These are phyloP conservation scores for Cylloceria caligata DNA, from an alignment of 2,888 invertebrate species.

Conservation along the genomic window DNA sequence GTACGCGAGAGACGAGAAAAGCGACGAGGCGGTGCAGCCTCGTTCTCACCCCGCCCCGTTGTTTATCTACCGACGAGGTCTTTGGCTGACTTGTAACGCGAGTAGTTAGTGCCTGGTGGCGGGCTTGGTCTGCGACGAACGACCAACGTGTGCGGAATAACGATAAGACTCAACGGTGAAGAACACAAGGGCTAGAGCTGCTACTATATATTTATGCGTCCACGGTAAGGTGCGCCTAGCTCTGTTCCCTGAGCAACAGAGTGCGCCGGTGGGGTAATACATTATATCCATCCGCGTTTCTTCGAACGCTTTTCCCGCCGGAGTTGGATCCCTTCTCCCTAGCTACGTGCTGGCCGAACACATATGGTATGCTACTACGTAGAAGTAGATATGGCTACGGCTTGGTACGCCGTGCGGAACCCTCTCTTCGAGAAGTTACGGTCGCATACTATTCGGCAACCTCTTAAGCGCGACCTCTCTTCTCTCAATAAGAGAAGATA, in stretches of 20 bases:
- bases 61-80: slow-evolving; percentile 77
- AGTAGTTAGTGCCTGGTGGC: slow-evolving; percentile 79
- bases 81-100: slow-evolving; percentile 80
- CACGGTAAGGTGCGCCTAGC: slow-evolving; percentile 45
- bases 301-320: slow-evolving; percentile 65
- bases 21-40: slow-evolving; percentile 60
- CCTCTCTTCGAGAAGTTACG: slow-evolving; percentile 48
- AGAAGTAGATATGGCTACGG: slow-evolving; percentile 36
- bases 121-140: slow-evolving; percentile 77
- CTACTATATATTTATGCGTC: slow-evolving; percentile 66
- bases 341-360: slow-evolving; percentile 55
- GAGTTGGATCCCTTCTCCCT: slow-evolving; percentile 14
- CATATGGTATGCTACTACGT: slow-evolving; percentile 22
- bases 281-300: slow-evolving; percentile 75
- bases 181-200: slow-evolving; percentile 56
- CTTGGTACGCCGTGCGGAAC: slow-evolving; percentile 61
- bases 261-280: slow-evolving; percentile 63
- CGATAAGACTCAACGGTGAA: slow-evolving; percentile 81
- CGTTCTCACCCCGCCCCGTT: slow-evolving; percentile 72
- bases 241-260: slow-evolving; percentile 58
- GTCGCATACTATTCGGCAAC: slow-evolving; percentile 21
- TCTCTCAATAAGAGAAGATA: background rate
- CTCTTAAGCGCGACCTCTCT: background rate
- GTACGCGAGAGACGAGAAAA: slow-evolving; percentile 51
- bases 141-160: slow-evolving; percentile 82